A percentile compares a stretch with the other conserved stretches of the same genome.
Evolutionary conservation across 2,797 vertebrate species (phyloP).

Genomic region (Pipistrellus kuhlii): DNA sequence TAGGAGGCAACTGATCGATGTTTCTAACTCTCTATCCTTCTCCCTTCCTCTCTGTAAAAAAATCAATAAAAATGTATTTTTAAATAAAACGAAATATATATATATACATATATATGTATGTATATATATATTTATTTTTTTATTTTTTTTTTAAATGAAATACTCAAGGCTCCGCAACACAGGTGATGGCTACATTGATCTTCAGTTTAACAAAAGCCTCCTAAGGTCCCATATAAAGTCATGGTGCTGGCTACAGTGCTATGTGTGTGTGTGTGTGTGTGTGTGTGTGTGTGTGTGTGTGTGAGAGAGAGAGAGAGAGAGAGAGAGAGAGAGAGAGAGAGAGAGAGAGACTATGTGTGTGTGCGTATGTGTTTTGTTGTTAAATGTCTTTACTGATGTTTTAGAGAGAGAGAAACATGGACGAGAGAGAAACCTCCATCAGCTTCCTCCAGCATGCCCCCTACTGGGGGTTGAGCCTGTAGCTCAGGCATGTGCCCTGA

Average conservation of each 20-base stretch:
- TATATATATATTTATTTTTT: no score
- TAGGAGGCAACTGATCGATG: no score
- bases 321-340: not conserved
- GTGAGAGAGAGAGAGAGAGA: not conserved
- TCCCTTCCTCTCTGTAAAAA: no score
- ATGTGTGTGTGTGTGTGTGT: not conserved
- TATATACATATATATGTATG: no score
- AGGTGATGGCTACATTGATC: not conserved
- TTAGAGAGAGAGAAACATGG: not conserved
- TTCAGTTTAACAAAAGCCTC: not conserved
- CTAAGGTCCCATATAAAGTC: constrained; percentile 87
- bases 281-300: constrained; percentile 80
- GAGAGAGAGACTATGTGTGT: constrained; percentile 58
- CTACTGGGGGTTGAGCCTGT: not conserved
- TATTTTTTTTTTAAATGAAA: no score
- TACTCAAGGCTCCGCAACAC: not conserved
- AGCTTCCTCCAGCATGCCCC: not conserved
- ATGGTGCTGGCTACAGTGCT: constrained; percentile 92
- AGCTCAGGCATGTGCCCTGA: not conserved
- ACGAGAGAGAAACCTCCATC: not conserved
- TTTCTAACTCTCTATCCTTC: no score
- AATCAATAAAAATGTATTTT: no score
- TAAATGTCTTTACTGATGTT: not conserved
- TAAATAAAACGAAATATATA: no score
- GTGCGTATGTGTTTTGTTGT: constrained; percentile 76